Percentiles rank a stretch among this genome's conserved stretches.
Evolutionary conservation across 2,113 vertebrate genomes (phyloP).

Genomic region (Mobula birostris): DNA sequence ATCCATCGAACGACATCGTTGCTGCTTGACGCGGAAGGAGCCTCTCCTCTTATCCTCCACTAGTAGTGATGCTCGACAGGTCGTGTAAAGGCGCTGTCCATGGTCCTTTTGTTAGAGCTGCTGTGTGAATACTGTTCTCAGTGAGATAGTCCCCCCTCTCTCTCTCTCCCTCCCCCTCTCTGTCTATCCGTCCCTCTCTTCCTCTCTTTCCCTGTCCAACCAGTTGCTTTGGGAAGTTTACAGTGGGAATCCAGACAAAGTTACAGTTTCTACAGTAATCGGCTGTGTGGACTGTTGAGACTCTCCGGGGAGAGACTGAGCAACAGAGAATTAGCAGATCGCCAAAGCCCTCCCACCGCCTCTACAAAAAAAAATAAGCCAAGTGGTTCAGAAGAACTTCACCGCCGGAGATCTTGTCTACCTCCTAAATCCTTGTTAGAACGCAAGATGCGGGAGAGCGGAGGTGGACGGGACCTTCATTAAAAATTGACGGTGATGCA

Average conservation of each 20-base stretch:
- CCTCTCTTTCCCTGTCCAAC: constrained; percentile 40
- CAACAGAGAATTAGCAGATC: neutral
- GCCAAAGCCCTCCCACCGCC: neutral
- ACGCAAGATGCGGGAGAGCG: neutral
- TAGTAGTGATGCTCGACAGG: constrained; percentile 45
- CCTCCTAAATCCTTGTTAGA: neutral
- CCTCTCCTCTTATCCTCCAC: constrained; percentile 40
- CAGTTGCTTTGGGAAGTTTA: constrained; percentile 45
- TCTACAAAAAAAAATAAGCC: neutral
- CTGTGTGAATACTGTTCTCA: neutral
- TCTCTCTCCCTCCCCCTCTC: no score
- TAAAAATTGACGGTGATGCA: constrained; percentile 21
- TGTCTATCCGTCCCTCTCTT: no score
- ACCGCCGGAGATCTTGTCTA: neutral
- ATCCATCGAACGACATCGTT: constrained; percentile 78
- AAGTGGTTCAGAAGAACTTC: neutral
- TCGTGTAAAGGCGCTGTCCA: neutral
- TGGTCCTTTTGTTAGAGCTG: neutral
- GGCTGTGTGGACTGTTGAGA: neutral
- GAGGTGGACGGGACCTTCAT: neutral
- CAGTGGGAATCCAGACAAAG: neutral
- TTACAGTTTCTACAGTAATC: neutral
- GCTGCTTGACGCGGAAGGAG: neutral
- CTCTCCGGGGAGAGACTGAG: neutral
- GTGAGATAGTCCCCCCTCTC: neutral